Base-by-base conservation (phyloP, 2,113 vertebrate genomes). In the Zosterops hypoxanthus region DNA sequence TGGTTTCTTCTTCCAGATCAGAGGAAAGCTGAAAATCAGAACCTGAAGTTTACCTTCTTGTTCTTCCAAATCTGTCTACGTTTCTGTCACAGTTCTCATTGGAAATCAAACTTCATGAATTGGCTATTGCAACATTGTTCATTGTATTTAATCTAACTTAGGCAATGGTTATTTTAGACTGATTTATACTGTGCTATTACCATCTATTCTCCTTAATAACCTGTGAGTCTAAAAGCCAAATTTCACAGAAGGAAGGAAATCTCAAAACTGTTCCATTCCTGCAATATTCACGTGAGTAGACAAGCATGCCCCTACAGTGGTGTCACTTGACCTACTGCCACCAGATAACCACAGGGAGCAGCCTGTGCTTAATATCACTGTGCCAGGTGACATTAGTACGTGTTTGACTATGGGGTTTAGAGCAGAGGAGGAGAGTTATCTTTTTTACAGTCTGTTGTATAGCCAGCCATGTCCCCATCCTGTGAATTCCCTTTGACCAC, bases 291-390 rank as follows among this genome's bases (percentile, higher is more conserved):
- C 36, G 9, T 53, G 52, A 46, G 6, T 46, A 33, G 33, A 49
- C 24, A 81, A 34, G 3, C 18, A 15, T n/a, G 28, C 2, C 55
- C 22, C 9, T 52, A 70, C 47, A 70, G 8, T 0, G 1, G 21
- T 78, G 14, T 26, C 52, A 26, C 33, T 64, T 85, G 65, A 47
- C 23, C 34, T 44, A 46, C 44, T 68, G 34, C 33, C 64, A 14
- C 33, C 53, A 63, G 42, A 21, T 19, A 50, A 57, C 34, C 52
- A 69, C 28, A 59, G 42, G 61, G 21, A 87, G 39, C 25, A 82
- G 49, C 36, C 41, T 60, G 21, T 3, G 3, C 6, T 79, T 36
- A 10, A 34, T 36, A 39, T 33, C 52, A 12, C 34, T 52, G 12
- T 36, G 34, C 36, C 34, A 44, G 22, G 19, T 44, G 20, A 14